These are phyloP conservation scores for Carpatolechia fugitivella DNA, from an alignment of 2,888 invertebrate genomes.

Conservation along the genomic window DNA sequence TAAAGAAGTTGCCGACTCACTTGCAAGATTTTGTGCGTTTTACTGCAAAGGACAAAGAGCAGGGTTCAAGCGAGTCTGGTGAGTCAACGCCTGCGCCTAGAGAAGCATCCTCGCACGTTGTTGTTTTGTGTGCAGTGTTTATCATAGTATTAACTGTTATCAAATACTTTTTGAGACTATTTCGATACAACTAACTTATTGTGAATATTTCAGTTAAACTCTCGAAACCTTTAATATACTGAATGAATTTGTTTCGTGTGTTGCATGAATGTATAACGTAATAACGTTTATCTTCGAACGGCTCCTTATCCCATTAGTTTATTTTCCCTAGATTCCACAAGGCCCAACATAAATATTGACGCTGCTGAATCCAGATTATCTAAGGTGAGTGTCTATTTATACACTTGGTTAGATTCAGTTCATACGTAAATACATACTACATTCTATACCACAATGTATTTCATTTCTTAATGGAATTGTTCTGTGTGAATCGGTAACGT, in stretches of 20 bases:
- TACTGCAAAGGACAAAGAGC: conserved; percentile 72
- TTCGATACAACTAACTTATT: conserved; percentile 46
- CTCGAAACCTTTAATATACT: conserved; percentile 9
- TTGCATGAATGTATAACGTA: conserved; percentile 46
- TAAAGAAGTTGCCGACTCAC: conserved; percentile 85
- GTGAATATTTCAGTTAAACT: conserved; percentile 31
- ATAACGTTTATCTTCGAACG: conserved; percentile 9
- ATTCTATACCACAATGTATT: conserved; percentile 17
- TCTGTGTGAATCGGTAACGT: conserved; percentile 28
- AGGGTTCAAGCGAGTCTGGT: conserved; percentile 72
- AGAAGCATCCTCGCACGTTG: conserved; percentile 70
- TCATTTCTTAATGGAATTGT: conserved; percentile 36
- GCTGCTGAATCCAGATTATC: conserved; percentile 22
- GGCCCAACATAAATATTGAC: conserved; percentile 10
- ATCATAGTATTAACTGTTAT: conserved; percentile 67
- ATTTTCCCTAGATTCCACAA: conserved; percentile 1
- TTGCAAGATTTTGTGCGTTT: conserved; percentile 88
- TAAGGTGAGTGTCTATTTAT: conserved; percentile 40
- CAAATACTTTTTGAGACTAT: conserved; percentile 59
- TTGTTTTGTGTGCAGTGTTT: conserved; percentile 72
- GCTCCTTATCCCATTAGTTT: conserved; percentile 11
- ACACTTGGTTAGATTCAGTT: neutral
- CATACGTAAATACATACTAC: neutral
- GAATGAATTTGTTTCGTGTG: conserved; percentile 37
- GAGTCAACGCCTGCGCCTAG: conserved; percentile 52